These are phyloP conservation scores for Kryptolebias marmoratus DNA, from an alignment of 2,113 vertebrate genomes.

Conservation along the genomic window DNA sequence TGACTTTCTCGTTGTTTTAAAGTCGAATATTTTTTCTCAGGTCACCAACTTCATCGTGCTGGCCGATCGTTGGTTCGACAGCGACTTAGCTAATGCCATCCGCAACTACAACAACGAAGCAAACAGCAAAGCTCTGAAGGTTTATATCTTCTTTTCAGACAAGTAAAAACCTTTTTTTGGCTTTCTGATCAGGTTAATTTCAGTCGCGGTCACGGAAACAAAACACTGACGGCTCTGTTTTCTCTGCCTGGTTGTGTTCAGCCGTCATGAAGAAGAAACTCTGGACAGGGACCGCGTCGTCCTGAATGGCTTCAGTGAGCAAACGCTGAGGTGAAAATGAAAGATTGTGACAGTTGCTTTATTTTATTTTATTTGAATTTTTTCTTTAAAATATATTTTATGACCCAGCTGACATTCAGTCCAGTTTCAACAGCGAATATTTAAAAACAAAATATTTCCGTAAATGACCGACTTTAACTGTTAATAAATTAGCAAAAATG, in stretches of 20 bases:
- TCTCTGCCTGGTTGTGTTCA: neutral
- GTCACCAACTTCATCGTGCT: constrained; percentile 83
- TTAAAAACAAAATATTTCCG: no score
- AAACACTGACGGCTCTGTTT: neutral
- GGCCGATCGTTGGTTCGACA: accelerated
- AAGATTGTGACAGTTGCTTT: no score
- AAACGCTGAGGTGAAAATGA: constrained; percentile 80
- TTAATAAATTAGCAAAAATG: no score
- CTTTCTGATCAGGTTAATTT: neutral
- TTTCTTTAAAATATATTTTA: no score
- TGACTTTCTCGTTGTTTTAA: no score
- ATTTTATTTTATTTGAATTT: no score
- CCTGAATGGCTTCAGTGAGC: constrained; percentile 82
- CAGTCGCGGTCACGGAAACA: neutral
- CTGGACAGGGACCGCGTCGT: constrained; percentile 58
- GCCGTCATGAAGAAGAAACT: accelerated
- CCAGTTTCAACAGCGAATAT: no score
- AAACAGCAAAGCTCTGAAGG: constrained; percentile 74
- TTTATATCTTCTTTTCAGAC: constrained; percentile 52
- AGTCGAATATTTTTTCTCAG: constrained; percentile 58
- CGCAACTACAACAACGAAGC: constrained; percentile 67
- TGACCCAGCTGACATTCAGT: no score
- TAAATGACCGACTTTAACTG: no score
- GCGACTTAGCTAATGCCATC: accelerated
- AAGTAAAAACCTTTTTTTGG: constrained; percentile 2